Conservation (phyloP, 2,797 vertebrate species). For the Clarias platycephalus region DNA sequence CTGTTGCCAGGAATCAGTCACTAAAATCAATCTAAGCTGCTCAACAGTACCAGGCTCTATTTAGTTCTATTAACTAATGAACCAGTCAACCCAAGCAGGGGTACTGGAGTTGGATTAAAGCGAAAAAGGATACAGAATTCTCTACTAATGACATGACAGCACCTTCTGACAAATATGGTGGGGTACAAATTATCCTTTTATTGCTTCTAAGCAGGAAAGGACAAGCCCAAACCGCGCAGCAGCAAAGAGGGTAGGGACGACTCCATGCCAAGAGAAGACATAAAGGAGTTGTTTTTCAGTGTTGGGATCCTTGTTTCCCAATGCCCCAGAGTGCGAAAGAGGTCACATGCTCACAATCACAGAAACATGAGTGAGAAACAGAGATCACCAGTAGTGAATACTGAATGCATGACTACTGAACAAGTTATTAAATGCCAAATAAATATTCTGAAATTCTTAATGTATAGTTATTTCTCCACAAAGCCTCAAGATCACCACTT, state of each 20-base stretch:
- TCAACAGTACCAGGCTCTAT: conserved; percentile 52
- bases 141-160: conserved; percentile 71
- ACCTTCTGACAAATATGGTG: conserved; percentile 68
- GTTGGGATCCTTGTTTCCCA: conserved; percentile 45
- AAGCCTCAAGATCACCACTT: not conserved
- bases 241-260: conserved; percentile 41
- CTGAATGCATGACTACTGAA: not conserved
- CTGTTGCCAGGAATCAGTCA: conserved; percentile 38
- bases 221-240: conserved; percentile 63
- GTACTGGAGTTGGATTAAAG: conserved; percentile 71
- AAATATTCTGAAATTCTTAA: not conserved
- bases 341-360: conserved; percentile 20
- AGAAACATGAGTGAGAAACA: conserved; percentile 1
- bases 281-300: conserved; percentile 60
- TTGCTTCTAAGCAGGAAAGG: conserved; percentile 69
- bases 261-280: conserved; percentile 55
- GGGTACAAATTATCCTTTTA: conserved; percentile 74
- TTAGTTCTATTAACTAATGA: conserved; percentile 61
- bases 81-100: conserved; percentile 57
- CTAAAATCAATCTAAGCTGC: conserved; percentile 29
- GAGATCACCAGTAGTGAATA: not conserved
- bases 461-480: not conserved
- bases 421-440: not conserved
- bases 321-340: conserved; percentile 21
- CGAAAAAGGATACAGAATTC: conserved; percentile 69